These are phyloP conservation scores for Nesoenas mayeri DNA, from an alignment of 2,113 vertebrate genomes.

Conservation along the genomic window DNA sequence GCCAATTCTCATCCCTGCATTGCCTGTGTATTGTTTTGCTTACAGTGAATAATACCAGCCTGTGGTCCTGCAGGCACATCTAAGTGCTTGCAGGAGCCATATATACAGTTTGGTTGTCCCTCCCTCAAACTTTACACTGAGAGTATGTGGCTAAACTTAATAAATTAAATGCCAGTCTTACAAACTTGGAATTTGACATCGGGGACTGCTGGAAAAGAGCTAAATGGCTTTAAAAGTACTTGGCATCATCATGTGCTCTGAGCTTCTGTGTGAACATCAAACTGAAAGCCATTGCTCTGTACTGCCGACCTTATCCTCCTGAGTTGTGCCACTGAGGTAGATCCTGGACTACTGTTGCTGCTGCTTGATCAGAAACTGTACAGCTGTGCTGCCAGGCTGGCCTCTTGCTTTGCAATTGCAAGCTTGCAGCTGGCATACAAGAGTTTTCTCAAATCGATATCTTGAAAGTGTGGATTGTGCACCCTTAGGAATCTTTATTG, in stretches of 20 bases:
- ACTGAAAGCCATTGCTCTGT: neutral
- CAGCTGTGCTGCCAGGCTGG: neutral
- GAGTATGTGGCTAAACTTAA: neutral
- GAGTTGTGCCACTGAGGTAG: neutral
- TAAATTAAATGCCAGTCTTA: neutral
- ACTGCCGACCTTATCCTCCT: neutral
- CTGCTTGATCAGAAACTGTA: neutral
- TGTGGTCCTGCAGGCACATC: neutral
- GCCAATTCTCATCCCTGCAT: neutral
- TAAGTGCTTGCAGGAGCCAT: neutral
- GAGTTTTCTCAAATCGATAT: neutral
- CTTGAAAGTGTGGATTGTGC: neutral
- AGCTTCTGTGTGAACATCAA: neutral
- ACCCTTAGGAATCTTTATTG: neutral
- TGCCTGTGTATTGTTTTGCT: neutral
- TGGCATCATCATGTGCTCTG: fast-evolving
- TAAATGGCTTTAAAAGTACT: neutral
- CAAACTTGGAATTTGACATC: neutral
- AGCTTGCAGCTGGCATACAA: neutral
- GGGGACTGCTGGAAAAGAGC: neutral
- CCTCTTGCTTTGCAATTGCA: neutral
- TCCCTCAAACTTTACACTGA: neutral
- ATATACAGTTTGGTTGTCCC: neutral
- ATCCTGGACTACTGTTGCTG: neutral
- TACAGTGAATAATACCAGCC: neutral